Conservation (phyloP, 2,888 invertebrate species). For the Exocentrus adspersus region DNA sequence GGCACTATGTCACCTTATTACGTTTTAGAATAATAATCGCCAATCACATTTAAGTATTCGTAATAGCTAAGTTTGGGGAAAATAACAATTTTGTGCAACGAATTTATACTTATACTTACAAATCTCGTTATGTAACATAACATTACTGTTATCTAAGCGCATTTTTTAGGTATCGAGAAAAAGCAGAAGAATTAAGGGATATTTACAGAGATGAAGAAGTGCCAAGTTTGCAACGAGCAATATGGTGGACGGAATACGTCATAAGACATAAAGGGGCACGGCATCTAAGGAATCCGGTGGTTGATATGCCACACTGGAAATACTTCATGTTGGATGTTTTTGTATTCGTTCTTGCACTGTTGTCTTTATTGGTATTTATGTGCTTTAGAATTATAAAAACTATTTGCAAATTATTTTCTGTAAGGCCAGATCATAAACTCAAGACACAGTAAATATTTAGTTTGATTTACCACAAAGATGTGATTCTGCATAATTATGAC, state of each 20-base stretch:
- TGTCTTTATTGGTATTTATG: constrained; percentile 5
- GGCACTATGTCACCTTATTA: too few relatives aligned
- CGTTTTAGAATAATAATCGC: too few relatives aligned
- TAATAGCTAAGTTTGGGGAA: too few relatives aligned
- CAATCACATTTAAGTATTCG: too few relatives aligned
- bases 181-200: constrained; percentile 37
- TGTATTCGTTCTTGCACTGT: constrained; percentile 19
- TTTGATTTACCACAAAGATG: too few relatives aligned
- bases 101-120: too few relatives aligned
- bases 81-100: too few relatives aligned
- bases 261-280: constrained; percentile 45
- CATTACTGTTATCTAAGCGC: too few relatives aligned
- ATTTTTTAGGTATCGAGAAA: constrained; percentile 41
- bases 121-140: too few relatives aligned
- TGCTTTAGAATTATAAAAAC: neutral
- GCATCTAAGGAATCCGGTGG: constrained; percentile 42
- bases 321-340: constrained; percentile 44
- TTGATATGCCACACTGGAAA: constrained; percentile 44
- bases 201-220: constrained; percentile 43
- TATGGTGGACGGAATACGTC: constrained; percentile 50
- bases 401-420: neutral
- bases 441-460: constrained; percentile 1
- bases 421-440: neutral
- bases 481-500: too few relatives aligned
- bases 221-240: constrained; percentile 42